phyloP scores from a whole-genome alignment of 1,140 invertebrate species.

The Psix sp. region DNA sequence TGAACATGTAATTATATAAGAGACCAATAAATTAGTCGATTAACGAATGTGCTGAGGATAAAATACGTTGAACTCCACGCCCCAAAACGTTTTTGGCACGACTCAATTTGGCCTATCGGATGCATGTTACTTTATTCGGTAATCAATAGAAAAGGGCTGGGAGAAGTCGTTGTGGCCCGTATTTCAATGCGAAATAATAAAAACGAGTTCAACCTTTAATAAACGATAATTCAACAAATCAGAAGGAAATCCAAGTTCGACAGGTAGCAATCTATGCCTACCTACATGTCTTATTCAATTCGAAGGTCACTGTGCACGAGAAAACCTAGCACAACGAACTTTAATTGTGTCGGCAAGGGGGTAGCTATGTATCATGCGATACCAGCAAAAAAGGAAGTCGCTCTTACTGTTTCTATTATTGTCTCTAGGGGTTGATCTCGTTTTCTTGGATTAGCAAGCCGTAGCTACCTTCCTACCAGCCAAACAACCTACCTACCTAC shows the following conservation, averaged over 20 bases:
- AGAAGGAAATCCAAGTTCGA: slow-evolving; percentile 43
- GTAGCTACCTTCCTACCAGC: slow-evolving; percentile 13
- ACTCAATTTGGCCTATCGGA: slow-evolving; percentile 57
- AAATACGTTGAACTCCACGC: slow-evolving; percentile 59
- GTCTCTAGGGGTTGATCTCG: slow-evolving; percentile 68
- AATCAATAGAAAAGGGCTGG: slow-evolving; percentile 55
- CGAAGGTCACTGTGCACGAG: slow-evolving; percentile 56
- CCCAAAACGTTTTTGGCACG: slow-evolving; percentile 48
- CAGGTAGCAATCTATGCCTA: slow-evolving; percentile 45
- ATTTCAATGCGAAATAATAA: slow-evolving; percentile 45
- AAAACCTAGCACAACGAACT: slow-evolving; percentile 54
- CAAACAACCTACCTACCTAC: slow-evolving; percentile 7
- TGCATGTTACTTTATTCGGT: slow-evolving; percentile 51
- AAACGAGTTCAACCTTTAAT: slow-evolving; percentile 44
- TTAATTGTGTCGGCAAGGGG: slow-evolving; percentile 61
- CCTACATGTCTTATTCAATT: slow-evolving; percentile 57
- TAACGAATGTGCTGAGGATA: slow-evolving; percentile 43
- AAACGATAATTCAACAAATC: slow-evolving; percentile 60
- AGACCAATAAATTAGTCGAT: slow-evolving; percentile 59
- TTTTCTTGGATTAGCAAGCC: slow-evolving; percentile 17
- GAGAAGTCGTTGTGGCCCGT: slow-evolving; percentile 48
- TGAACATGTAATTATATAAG: slow-evolving; percentile 42
- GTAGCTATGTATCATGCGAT: slow-evolving; percentile 67
- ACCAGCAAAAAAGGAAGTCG: slow-evolving; percentile 63
- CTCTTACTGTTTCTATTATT: slow-evolving; percentile 75